These are phyloP conservation scores for Eurytoma californica DNA, from an alignment of 2,888 invertebrate species.

Conservation along the genomic window DNA sequence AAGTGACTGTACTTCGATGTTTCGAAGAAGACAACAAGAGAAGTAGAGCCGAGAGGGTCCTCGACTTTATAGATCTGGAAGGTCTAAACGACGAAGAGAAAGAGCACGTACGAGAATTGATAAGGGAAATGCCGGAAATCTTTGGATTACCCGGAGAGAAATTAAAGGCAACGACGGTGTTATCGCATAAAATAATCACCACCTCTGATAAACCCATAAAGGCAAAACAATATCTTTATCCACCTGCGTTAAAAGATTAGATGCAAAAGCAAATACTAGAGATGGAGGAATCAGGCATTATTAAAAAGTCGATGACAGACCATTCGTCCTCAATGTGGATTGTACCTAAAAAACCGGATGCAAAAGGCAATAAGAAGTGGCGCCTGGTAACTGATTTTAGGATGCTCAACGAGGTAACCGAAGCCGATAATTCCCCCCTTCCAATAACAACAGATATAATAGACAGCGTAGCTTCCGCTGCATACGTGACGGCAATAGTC, in stretches of 20 bases:
- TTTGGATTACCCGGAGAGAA: not conserved
- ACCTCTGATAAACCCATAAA: not conserved
- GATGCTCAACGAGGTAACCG: not conserved
- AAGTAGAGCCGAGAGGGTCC: not conserved
- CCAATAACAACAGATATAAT: not conserved
- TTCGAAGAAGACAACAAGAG: not conserved
- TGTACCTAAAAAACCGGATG: not conserved
- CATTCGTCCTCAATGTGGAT: not conserved
- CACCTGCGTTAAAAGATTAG: not conserved
- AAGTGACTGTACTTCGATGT: not conserved
- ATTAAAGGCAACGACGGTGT: not conserved
- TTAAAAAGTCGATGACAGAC: rapidly evolving
- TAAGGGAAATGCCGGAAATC: not conserved
- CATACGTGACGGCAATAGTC: not conserved
- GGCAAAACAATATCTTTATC: not conserved
- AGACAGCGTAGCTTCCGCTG: not conserved
- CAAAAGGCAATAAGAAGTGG: not conserved
- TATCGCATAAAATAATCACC: slow-evolving; percentile 12
- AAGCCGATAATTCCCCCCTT: not conserved
- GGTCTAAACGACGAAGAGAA: not conserved
- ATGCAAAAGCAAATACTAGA: not conserved
- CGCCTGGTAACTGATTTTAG: slow-evolving; percentile 2
- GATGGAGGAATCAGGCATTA: not conserved
- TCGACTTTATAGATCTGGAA: not conserved
- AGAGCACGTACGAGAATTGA: not conserved